These are phyloP conservation scores for Dasyornis broadbenti DNA, from an alignment of 2,113 vertebrate genomes.

Conservation along the genomic window DNA sequence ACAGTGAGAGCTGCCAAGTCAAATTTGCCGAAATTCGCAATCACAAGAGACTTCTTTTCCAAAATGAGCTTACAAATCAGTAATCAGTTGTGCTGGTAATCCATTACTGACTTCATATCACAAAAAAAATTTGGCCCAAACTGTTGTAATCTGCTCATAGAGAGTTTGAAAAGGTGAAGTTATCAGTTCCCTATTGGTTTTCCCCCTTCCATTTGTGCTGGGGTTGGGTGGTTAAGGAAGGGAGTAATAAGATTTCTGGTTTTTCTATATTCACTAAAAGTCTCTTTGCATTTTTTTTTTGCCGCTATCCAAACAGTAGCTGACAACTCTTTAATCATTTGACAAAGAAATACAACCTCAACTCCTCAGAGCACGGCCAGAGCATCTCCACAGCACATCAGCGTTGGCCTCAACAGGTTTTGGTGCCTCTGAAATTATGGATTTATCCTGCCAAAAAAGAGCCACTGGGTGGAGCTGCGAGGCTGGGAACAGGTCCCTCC, in stretches of 20 bases:
- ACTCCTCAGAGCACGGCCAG: not conserved
- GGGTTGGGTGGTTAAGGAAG: not conserved
- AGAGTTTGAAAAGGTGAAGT: not conserved
- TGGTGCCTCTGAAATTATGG: not conserved
- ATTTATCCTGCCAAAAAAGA: not conserved
- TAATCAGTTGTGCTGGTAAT: not conserved
- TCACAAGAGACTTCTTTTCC: not conserved
- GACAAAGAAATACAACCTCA: not conserved
- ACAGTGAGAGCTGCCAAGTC: not conserved
- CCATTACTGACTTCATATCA: not conserved
- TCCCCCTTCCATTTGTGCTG: not conserved
- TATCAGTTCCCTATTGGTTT: not conserved
- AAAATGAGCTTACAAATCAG: not conserved
- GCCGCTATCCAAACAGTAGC: not conserved
- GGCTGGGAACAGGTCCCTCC: not conserved
- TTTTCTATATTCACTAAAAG: not conserved
- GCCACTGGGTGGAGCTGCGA: conserved; percentile 54
- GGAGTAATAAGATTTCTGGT: not conserved
- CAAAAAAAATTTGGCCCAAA: not conserved
- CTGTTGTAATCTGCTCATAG: not conserved
- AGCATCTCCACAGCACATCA: accelerated
- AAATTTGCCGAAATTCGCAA: not conserved
- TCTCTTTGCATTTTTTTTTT: not conserved
- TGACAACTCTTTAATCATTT: not conserved
- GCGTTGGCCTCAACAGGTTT: not conserved